Conservation (phyloP, 2,888 invertebrate species). For the Leucophora obtusa region DNA sequence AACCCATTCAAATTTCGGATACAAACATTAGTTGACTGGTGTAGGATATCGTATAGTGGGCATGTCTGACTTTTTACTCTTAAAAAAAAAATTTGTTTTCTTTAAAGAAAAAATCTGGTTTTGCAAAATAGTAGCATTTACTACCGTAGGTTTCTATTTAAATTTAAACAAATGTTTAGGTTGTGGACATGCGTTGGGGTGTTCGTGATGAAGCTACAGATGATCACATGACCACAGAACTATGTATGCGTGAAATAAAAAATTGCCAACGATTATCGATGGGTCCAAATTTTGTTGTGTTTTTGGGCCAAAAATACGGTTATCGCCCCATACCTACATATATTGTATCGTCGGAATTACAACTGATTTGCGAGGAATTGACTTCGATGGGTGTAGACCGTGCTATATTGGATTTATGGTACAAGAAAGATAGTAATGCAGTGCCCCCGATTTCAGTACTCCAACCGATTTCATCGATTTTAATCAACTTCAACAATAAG, state of each 20-base stretch:
- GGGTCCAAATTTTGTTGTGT: conserved; percentile 99
- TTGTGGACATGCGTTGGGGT: conserved; percentile 99
- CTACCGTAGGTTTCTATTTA: no score
- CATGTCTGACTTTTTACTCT: no score
- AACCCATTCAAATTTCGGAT: no score
- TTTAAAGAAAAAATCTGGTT: no score
- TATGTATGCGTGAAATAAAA: conserved; percentile 98
- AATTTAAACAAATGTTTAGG: conserved; percentile 82
- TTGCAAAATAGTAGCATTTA: no score
- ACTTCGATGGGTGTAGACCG: conserved; percentile 90
- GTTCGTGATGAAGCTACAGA: conserved; percentile 98
- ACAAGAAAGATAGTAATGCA: conserved; percentile 96
- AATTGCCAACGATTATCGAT: conserved; percentile 98
- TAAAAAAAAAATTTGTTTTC: no score
- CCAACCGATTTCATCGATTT: conserved; percentile 97
- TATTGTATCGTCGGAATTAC: conserved; percentile 93
- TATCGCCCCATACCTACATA: conserved; percentile 98
- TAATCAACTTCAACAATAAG: conserved; percentile 98
- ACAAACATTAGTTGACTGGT: no score
- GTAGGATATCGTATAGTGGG: no score
- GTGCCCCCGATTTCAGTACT: conserved; percentile 96
- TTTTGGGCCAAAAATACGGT: conserved; percentile 98
- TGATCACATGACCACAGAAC: conserved; percentile 99
- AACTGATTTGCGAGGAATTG: conserved; percentile 90
- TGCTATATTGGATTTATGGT: conserved; percentile 93